A percentile compares a stretch with the other conserved stretches of the same genome.
Evolutionary conservation across 2,797 vertebrate species (phyloP).

Genomic region (Parambassis ranga): DNA sequence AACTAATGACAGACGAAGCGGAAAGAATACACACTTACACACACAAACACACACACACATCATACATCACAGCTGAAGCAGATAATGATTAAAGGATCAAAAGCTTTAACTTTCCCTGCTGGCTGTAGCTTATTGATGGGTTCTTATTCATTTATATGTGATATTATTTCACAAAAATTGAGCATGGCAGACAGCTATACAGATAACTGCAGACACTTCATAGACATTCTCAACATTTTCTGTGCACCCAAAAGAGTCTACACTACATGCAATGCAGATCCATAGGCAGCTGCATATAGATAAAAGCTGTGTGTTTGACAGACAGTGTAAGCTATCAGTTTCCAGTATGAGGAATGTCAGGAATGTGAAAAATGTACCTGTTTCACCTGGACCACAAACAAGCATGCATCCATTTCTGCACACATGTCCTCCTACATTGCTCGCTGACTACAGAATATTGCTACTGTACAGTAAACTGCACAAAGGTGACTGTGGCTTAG

Average conservation of each 20-base stretch:
- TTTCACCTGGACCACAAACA: conserved; percentile 45
- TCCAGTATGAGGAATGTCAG: conserved; percentile 75
- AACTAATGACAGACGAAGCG: conserved; percentile 57
- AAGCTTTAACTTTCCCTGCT: conserved; percentile 28
- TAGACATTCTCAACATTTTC: too few species aligned
- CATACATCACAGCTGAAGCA: conserved; percentile 23
- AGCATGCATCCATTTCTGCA: not conserved
- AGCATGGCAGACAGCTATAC: too few species aligned
- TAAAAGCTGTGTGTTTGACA: conserved; percentile 1
- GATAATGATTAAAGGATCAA: conserved; percentile 38
- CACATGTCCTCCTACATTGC: not conserved
- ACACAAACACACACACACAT: conserved; percentile 12
- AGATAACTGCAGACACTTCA: too few species aligned
- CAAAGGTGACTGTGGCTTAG: not conserved
- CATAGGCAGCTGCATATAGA: not conserved
- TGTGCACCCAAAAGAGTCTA: not conserved
- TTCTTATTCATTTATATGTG: too few species aligned
- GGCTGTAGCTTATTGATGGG: too few species aligned
- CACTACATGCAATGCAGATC: not conserved
- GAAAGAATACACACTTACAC: conserved; percentile 49
- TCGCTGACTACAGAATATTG: not conserved
- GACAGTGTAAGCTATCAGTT: conserved; percentile 57
- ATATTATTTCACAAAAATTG: too few species aligned
- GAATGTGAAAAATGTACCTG: conserved; percentile 79
- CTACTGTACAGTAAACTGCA: too few species aligned